phyloP scores from a whole-genome alignment of 2,888 invertebrate genomes.

The Drosophila yooni region DNA sequence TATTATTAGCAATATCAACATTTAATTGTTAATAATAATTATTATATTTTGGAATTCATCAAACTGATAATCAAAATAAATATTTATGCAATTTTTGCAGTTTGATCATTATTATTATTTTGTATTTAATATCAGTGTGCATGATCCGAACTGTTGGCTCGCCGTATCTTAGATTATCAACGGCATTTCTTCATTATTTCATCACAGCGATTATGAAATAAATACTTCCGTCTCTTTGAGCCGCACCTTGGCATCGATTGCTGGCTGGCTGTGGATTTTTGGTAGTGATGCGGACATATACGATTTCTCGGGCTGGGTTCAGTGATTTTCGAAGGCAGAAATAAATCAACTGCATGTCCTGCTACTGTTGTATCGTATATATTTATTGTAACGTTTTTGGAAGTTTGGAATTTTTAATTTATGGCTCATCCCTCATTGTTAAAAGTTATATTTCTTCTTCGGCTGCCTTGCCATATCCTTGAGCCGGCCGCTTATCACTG shows the following conservation, averaged over 20 bases:
- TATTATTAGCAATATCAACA: background rate
- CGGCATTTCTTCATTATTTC: conserved; percentile 64
- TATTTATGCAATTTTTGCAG: background rate
- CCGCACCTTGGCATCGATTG: conserved; percentile 51
- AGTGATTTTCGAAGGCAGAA: conserved; percentile 63
- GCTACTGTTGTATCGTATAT: conserved; percentile 59
- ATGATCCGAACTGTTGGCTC: conserved; percentile 25
- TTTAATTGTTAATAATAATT: background rate
- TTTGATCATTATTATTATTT: background rate
- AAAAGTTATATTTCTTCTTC: conserved; percentile 75
- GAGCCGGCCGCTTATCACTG: conserved; percentile 50
- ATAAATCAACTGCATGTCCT: conserved; percentile 77
- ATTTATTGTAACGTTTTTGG: conserved; percentile 77
- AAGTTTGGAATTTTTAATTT: conserved; percentile 81
- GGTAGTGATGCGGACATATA: conserved; percentile 16
- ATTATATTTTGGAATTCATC: background rate
- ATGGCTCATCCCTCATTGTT: conserved; percentile 79
- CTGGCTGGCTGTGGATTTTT: conserved; percentile 7
- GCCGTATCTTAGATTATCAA: conserved; percentile 23
- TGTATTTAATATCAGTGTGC: background rate
- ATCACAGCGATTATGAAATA: conserved; percentile 76
- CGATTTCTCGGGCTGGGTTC: conserved; percentile 23
- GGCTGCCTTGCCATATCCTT: conserved; percentile 49
- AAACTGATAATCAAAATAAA: background rate
- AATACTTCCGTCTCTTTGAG: conserved; percentile 73